Evolutionary conservation across 1,140 invertebrate species (phyloP).

Genomic region (Glomeris maerens): DNA sequence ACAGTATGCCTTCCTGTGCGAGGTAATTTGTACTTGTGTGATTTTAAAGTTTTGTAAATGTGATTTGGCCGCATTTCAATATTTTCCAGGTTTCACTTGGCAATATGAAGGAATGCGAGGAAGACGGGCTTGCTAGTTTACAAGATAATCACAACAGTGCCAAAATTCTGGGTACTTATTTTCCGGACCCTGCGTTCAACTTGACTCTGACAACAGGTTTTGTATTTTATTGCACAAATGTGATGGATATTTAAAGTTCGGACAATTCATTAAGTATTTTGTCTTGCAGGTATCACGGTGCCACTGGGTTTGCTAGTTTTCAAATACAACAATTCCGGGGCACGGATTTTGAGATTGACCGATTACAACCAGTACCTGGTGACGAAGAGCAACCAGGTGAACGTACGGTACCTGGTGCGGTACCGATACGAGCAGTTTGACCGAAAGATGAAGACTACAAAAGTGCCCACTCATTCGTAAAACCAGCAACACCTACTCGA

Average conservation of each 20-base stretch:
- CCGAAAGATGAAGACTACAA: not conserved
- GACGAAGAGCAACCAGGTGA: constrained; percentile 30
- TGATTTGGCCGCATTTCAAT: not conserved
- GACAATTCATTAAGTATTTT: constrained; percentile 11
- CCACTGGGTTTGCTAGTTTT: constrained; percentile 24
- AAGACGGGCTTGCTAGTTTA: constrained; percentile 19
- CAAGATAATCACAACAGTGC: constrained; percentile 24
- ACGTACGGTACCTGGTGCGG: constrained; percentile 29
- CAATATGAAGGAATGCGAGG: constrained; percentile 19
- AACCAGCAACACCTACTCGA: no score
- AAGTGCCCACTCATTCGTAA: constrained; percentile 12
- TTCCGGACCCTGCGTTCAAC: constrained; percentile 24
- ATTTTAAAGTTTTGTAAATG: not conserved
- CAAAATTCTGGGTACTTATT: constrained; percentile 21
- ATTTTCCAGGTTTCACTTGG: constrained; percentile 28
- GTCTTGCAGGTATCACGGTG: constrained; percentile 23
- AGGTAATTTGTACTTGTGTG: constrained; percentile 20
- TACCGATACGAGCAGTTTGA: constrained; percentile 4
- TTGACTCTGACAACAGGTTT: constrained; percentile 23
- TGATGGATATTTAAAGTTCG: not conserved
- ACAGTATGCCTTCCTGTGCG: constrained; percentile 21
- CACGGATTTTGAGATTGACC: constrained; percentile 16
- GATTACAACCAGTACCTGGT: constrained; percentile 33
- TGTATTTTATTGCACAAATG: not conserved
- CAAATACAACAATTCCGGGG: constrained; percentile 12